Evolutionary conservation across 2,888 invertebrate species (phyloP).

Genomic region (Linhomoeus sp.): DNA sequence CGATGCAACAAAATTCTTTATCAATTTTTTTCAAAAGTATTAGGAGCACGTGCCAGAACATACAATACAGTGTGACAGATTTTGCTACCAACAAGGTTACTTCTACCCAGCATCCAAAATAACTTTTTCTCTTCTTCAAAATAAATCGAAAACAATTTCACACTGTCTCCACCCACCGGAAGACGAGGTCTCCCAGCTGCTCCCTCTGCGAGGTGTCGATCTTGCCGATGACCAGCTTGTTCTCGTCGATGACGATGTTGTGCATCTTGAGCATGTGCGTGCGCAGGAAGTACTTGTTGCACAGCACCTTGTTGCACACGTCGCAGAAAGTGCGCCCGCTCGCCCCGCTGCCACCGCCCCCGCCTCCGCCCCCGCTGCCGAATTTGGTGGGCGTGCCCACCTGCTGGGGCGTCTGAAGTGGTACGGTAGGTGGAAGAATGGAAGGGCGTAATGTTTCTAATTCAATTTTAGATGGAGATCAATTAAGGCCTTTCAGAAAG

Average conservation of each 20-base stretch:
- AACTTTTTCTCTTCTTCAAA: too few species aligned
- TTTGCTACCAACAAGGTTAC: too few species aligned
- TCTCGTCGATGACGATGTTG: constrained; percentile 31
- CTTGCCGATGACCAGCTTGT: constrained; percentile 27
- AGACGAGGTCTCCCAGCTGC: constrained; percentile 16
- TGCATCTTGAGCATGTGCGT: constrained; percentile 97
- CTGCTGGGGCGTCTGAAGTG: background rate
- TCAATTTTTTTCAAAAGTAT: too few species aligned
- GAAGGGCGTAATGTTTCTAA: too few species aligned
- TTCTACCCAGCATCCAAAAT: too few species aligned
- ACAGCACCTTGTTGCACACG: constrained; percentile 42
- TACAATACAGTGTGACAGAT: too few species aligned
- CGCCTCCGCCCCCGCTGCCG: constrained; percentile 8
- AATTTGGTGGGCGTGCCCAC: background rate
- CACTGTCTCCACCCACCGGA: constrained; percentile 14
- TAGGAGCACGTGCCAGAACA: too few species aligned
- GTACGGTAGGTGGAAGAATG: background rate
- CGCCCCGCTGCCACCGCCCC: constrained; percentile 18
- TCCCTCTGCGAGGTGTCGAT: constrained; percentile 25
- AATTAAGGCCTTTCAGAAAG: too few species aligned
- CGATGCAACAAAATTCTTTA: too few species aligned
- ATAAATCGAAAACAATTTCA: too few species aligned
- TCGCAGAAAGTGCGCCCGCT: constrained; percentile 27
- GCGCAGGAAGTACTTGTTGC: constrained; percentile 98
- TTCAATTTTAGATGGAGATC: too few species aligned